A percentile compares a stretch with the other conserved stretches of the same genome.
These are phyloP conservation scores for Acinonyx jubatus DNA, from an alignment of 2,113 vertebrate genomes.

Conservation along the genomic window DNA sequence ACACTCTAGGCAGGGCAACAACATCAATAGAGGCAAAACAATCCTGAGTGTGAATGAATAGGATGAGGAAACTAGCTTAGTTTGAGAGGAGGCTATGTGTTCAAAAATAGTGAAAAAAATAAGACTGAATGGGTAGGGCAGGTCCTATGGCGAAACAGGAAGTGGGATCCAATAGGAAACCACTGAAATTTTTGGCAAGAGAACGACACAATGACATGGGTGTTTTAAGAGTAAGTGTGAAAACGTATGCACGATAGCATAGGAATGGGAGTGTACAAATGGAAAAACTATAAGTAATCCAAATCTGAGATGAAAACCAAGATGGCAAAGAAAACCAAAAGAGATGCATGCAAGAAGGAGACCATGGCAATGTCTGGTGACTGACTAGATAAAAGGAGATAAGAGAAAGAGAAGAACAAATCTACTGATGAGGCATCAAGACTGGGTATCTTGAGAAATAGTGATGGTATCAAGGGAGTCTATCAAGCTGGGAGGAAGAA, in stretches of 20 bases:
- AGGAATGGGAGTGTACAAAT: background rate
- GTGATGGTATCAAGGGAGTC: background rate
- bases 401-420: conserved; percentile 24
- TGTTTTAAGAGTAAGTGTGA: conserved; percentile 14
- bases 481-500: background rate
- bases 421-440: background rate
- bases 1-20: background rate
- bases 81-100: background rate
- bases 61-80: background rate
- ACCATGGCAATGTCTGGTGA: background rate
- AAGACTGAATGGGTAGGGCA: background rate
- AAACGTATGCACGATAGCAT: background rate
- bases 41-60: background rate
- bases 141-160: background rate
- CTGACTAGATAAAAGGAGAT: background rate
- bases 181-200: background rate
- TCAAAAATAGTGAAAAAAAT: background rate
- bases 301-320: conserved; percentile 18
- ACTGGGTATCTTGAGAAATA: background rate
- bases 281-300: background rate
- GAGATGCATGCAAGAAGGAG: background rate
- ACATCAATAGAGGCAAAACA: background rate
- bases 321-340: conserved; percentile 26
- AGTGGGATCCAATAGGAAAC: conserved; percentile 4
- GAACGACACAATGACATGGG: background rate